A percentile compares a stretch with the other conserved stretches of the same genome.
Evolutionary conservation across 2,888 invertebrate species (phyloP).

Genomic region (Caenorhabditis macrosperma): DNA sequence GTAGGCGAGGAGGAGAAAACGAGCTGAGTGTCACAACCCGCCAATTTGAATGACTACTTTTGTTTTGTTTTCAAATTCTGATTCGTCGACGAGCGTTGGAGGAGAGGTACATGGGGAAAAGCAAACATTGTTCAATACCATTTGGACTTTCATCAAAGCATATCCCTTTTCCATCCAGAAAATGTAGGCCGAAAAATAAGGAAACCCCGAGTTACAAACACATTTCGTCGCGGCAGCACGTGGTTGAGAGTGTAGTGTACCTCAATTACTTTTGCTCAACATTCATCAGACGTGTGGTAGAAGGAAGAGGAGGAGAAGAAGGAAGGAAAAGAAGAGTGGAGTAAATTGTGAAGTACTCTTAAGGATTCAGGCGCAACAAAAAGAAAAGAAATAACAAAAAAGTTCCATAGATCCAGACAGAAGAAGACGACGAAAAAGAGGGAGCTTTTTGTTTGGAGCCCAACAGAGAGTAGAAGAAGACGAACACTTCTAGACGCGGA

Average conservation of each 20-base stretch:
- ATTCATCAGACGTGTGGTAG: constrained; percentile 51
- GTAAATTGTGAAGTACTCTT: constrained; percentile 42
- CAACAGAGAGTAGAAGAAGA: neutral
- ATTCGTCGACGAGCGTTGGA: too few relatives aligned
- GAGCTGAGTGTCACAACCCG: constrained; percentile 6
- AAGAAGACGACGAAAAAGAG: constrained; percentile 15
- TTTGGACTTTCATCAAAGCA: too few relatives aligned
- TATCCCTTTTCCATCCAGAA: too few relatives aligned
- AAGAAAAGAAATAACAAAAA: neutral
- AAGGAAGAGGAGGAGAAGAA: constrained; percentile 8
- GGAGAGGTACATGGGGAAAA: too few relatives aligned
- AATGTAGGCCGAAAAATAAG: neutral
- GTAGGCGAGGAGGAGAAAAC: constrained; percentile 43
- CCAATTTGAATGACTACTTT: constrained; percentile 19
- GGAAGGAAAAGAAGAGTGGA: constrained; percentile 27
- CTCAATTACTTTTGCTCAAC: constrained; percentile 55
- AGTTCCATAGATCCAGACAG: neutral
- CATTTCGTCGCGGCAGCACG: neutral
- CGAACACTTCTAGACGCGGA: constrained; percentile 24
- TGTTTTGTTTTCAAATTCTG: neutral
- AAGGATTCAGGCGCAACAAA: constrained; percentile 11
- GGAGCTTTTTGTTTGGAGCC: constrained; percentile 25
- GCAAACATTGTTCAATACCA: too few relatives aligned
- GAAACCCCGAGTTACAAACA: neutral
- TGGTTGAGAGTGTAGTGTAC: constrained; percentile 5